These are phyloP conservation scores for Caenorhabditis brenneri DNA, from an alignment of 1,140 invertebrate species.

Conservation along the genomic window DNA sequence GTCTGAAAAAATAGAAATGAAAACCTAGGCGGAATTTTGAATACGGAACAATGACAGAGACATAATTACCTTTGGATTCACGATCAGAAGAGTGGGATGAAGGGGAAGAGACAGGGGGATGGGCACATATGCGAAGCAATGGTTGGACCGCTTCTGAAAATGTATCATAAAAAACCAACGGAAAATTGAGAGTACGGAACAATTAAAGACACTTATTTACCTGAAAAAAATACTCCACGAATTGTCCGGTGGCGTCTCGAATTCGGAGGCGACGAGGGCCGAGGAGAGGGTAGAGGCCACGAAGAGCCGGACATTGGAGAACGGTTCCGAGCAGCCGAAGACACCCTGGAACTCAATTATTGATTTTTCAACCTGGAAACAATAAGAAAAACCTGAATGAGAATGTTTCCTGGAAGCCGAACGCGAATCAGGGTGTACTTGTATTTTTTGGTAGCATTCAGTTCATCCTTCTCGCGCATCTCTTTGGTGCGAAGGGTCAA, in stretches of 20 bases:
- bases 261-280: not conserved
- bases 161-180: too few species aligned
- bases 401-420: conserved; percentile 46
- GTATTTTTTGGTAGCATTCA: conserved; percentile 36
- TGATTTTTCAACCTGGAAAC: not conserved
- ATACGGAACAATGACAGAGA: too few species aligned
- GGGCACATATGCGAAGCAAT: too few species aligned
- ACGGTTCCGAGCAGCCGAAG: conserved; percentile 48
- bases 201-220: too few species aligned
- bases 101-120: too few species aligned
- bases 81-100: too few species aligned
- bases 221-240: conserved; percentile 1
- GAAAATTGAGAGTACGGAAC: too few species aligned
- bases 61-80: too few species aligned
- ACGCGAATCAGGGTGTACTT: conserved; percentile 57
- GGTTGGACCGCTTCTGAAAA: too few species aligned
- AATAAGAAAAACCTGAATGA: conserved; percentile 56
- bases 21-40: too few species aligned
- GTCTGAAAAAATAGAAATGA: too few species aligned
- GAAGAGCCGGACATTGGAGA: conserved; percentile 48
- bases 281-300: conserved; percentile 22
- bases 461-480: conserved; percentile 54
- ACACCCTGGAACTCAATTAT: conserved; percentile 45
- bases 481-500: conserved; percentile 51
- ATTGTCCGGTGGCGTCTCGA: conserved; percentile 3